Percentiles rank a stretch among this genome's conserved stretches.
Conservation (phyloP, 2,888 invertebrate species). For the Colostygia pectinataria region DNA sequence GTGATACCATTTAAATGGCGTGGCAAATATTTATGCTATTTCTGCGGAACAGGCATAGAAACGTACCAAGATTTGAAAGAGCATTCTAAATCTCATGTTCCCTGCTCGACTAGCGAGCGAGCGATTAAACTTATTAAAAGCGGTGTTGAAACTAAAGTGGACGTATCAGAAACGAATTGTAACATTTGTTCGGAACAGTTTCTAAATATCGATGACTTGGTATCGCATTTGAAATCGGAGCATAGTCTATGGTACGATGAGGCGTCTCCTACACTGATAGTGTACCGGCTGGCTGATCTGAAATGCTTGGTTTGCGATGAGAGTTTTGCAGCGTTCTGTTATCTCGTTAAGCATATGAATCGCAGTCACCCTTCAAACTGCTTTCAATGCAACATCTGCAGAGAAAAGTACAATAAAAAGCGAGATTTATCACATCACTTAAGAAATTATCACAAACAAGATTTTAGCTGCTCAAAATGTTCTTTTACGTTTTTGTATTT, state of each 20-base stretch:
- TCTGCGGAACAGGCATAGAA: slow-evolving; percentile 58
- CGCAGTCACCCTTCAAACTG: slow-evolving; percentile 52
- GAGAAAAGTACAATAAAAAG: slow-evolving; percentile 57
- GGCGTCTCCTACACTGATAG: slow-evolving; percentile 46
- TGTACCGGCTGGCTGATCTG: slow-evolving; percentile 57
- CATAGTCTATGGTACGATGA: slow-evolving; percentile 55
- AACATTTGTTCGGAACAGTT: slow-evolving; percentile 49
- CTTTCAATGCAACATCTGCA: slow-evolving; percentile 50
- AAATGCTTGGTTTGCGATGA: slow-evolving; percentile 59
- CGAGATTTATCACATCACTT: slow-evolving; percentile 57
- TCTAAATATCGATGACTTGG: slow-evolving; percentile 31
- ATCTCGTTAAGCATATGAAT: slow-evolving; percentile 62
- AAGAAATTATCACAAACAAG: slow-evolving; percentile 51
- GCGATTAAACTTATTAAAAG: slow-evolving; percentile 54
- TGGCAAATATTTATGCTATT: slow-evolving; percentile 67
- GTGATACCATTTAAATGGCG: slow-evolving; percentile 72
- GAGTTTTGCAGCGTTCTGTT: slow-evolving; percentile 48
- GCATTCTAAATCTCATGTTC: slow-evolving; percentile 60
- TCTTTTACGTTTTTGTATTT: slow-evolving; percentile 45
- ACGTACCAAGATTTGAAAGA: slow-evolving; percentile 48
- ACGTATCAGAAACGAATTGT: slow-evolving; percentile 62
- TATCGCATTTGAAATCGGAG: slow-evolving; percentile 50
- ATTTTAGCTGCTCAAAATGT: slow-evolving; percentile 57
- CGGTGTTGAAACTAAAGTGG: slow-evolving; percentile 66
- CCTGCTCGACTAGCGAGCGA: slow-evolving; percentile 50